Evolutionary conservation across 1,140 invertebrate genomes (phyloP), one percentile per base, ranked within the genome.

Genomic region (Asbolus verrucosus): DNA sequence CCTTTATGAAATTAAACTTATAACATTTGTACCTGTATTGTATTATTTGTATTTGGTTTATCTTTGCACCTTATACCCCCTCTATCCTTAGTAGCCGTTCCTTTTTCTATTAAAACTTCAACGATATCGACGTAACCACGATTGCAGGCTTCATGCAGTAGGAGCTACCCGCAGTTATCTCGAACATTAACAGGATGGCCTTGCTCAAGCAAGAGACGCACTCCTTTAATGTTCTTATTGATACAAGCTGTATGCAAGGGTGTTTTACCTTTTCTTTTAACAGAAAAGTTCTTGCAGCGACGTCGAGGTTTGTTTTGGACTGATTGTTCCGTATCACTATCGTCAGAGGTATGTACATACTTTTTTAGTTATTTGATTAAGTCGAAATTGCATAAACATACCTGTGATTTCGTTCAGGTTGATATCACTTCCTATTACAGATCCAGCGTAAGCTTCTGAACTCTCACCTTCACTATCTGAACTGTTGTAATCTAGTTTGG

Each of bases 131-230:
- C 77, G 79, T 88, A 87, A 0, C 94, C 95, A 79, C 93, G 88
- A 82, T 96, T 97, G 61, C 91, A 90, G 0, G 95, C 96, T 83
- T 98, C 96, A 78, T 98, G 97, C 5, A 99, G 82, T 0, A 96
- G 96, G n/a, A 93, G 83, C 94, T 96, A 99, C 0, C 96, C 96
- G 13, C 89, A 90, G 80, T 94, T 87, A 81, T 98, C 97, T 16
- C 92, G 82, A 0, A 92, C 84, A 80, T 97, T 95, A 0, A 96
- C 88, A 0, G 91, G 88, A 81, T 97, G 95, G 14, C 93, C 93
- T 82, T 92, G 85, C 14, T 90, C 87, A 16, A 98, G 76, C 0
- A 98, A 83, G 33, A 88, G 87, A 63, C 90, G 84, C 0, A 93
- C 94, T 65, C 88, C 79, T 13, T 87, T 82, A 1, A 92, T 79